Conservation (phyloP, 1,140 invertebrate species). For the Drosophila guanche region DNA sequence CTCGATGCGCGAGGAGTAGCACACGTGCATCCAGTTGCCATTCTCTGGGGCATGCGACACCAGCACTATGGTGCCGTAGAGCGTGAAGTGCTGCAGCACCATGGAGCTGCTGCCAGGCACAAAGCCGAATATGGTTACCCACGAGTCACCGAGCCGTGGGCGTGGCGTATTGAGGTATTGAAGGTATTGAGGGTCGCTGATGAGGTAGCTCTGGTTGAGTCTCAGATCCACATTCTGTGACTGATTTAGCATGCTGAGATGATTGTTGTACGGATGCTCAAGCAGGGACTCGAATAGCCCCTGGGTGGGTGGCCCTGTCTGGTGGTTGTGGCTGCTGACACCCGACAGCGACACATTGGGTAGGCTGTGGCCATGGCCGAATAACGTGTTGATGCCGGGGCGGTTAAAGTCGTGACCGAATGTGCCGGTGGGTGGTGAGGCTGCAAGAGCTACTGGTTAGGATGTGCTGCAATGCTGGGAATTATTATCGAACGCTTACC, state of each 20-base stretch:
- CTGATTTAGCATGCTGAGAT: constrained; percentile 44
- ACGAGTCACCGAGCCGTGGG: constrained; percentile 84
- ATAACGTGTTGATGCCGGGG: constrained; percentile 38
- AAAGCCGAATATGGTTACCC: constrained; percentile 96
- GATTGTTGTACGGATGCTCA: constrained; percentile 30
- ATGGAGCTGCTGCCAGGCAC: constrained; percentile 90
- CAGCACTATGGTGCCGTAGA: constrained; percentile 91
- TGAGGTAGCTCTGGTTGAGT: constrained; percentile 17
- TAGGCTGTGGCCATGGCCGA: constrained; percentile 7
- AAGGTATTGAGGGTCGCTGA: no score
- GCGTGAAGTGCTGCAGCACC: constrained; percentile 92
- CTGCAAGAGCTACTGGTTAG: constrained; percentile 78
- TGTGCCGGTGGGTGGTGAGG: constrained; percentile 64
- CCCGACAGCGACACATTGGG: constrained; percentile 1
- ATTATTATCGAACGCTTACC: constrained; percentile 30
- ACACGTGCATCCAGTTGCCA: constrained; percentile 96
- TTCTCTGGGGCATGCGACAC: constrained; percentile 89
- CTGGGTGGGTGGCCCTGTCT: constrained; percentile 74
- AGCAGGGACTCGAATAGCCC: constrained; percentile 75
- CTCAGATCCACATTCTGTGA: constrained; percentile 35
- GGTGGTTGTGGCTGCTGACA: constrained; percentile 42
- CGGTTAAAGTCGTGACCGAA: constrained; percentile 47
- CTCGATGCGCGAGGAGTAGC: constrained; percentile 93
- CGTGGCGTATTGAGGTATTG: no score
- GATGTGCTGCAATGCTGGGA: not conserved